Base-by-base conservation (phyloP, 2,113 vertebrate genomes). In the Malaclemys terrapin region DNA sequence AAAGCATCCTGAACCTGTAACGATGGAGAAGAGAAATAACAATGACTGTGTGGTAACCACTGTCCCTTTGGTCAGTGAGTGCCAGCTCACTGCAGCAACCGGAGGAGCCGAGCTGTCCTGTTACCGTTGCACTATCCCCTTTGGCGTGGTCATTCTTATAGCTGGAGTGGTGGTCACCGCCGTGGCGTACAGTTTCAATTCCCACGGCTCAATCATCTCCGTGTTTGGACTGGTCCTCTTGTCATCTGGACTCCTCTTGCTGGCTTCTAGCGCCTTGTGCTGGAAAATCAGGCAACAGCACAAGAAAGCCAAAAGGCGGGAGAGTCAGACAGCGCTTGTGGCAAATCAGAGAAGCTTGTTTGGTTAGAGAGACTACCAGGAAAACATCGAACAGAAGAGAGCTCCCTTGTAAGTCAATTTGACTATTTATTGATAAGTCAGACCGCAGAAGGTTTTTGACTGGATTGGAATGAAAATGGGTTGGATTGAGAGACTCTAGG, bases 111-210 rank as follows among this genome's bases (percentile, higher is more conserved):
- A 99, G 89, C 98, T 99, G 56, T 99, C 99, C 84, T 99, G 99
- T 97, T 99, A 99, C 95, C 99, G 99, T 90, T 99, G 99, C 93
- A 98, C 99, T 29, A 84, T 99, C 56, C 99, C 99, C 4, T 99
- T 99, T 0, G 99, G 99, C 0, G 98, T 99, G 96, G 99, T 99
- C 76, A 98, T 99, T 87, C 99, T 99, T n/a, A 99, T 99, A 10
- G 98, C 99, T 0, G 99, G 99, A 27, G 82, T 98, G 0, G 99
- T 99, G 95, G 99, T 99, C 85, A 99, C 99, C 0, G 98, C 99
- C 0, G 99, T 99, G 90, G 99, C 99, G 0, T 99, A 99, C 98
- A 99, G 98, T 98, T 99, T 99, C 98, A 99, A 99, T 93, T 99
- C 99, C 2, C 99, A 99, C 1, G 99, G 99, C 14, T 99, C 99